Percentiles rank a stretch among this genome's conserved stretches.
These are phyloP conservation scores for Ceyx margarethae DNA, from an alignment of 2,113 vertebrate species.

Conservation along the genomic window DNA sequence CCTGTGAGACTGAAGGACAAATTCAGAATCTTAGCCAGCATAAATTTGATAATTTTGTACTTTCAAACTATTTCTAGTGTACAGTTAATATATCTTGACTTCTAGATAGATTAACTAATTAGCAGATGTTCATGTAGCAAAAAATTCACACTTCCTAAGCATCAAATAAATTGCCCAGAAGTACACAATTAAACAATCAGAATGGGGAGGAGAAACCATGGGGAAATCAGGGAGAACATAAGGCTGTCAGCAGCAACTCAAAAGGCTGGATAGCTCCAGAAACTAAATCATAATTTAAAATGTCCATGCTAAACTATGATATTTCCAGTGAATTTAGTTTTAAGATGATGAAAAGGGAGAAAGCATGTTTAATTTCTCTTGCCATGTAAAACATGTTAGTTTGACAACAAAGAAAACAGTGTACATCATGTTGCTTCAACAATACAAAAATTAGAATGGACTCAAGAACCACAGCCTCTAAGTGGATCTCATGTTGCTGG, in stretches of 20 bases:
- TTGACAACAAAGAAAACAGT: not conserved
- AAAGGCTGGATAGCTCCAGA: not conserved
- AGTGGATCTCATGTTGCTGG: not conserved
- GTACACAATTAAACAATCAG: not conserved
- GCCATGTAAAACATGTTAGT: not conserved
- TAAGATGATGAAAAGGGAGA: not conserved
- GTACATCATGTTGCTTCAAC: not conserved
- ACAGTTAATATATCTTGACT: constrained; percentile 8
- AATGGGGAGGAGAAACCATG: not conserved
- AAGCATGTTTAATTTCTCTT: not conserved
- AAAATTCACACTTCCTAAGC: not conserved
- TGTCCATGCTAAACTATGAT: not conserved
- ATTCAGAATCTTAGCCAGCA: not conserved
- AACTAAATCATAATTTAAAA: not conserved
- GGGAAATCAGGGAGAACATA: not conserved
- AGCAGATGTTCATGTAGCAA: constrained; percentile 1
- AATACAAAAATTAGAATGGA: not conserved
- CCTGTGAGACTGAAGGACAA: not conserved
- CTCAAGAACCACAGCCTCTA: not conserved
- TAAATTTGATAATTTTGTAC: not conserved
- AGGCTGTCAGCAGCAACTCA: not conserved
- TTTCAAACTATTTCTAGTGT: not conserved
- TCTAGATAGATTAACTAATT: constrained; percentile 8
- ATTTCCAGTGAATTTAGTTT: not conserved
- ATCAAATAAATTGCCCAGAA: not conserved